Conservation (phyloP, 2,888 invertebrate genomes). For the Digitonthophagus gazella region DNA sequence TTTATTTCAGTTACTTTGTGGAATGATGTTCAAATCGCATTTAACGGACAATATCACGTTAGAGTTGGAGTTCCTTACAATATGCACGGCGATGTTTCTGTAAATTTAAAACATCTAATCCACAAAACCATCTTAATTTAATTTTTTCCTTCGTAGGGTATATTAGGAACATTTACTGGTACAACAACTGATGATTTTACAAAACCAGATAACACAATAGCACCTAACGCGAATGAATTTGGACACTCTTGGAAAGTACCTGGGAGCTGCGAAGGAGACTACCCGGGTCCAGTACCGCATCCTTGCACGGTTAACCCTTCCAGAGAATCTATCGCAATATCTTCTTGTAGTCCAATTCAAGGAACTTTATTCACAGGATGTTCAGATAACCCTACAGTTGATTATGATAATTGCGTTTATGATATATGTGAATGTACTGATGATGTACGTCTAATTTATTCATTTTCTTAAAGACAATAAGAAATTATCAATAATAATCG, state of each 20-base stretch:
- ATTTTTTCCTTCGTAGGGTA: not conserved
- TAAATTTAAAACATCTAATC: too few relatives aligned
- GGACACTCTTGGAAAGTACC: slow-evolving; percentile 19
- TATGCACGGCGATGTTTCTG: slow-evolving; percentile 9
- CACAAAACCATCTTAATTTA: too few relatives aligned
- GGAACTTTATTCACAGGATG: not conserved
- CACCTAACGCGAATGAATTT: not conserved
- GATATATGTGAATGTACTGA: slow-evolving; percentile 6
- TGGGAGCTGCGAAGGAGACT: slow-evolving; percentile 6
- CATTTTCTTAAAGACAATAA: not conserved
- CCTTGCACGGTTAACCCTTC: slow-evolving; percentile 13
- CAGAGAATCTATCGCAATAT: not conserved
- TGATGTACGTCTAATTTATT: not conserved
- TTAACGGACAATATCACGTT: slow-evolving; percentile 9
- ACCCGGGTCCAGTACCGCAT: not conserved
- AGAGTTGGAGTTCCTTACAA: slow-evolving; percentile 1
- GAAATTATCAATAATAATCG: too few relatives aligned
- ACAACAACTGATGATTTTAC: slow-evolving; percentile 18
- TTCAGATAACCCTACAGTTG: not conserved
- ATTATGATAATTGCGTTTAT: slow-evolving; percentile 17
- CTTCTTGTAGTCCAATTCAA: not conserved
- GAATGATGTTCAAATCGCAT: slow-evolving; percentile 12
- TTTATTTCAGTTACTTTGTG: slow-evolving; percentile 8
- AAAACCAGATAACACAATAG: slow-evolving; percentile 10
- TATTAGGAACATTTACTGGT: slow-evolving; percentile 12